Base-by-base conservation (phyloP, 2,888 invertebrate genomes). In the Bembecia ichneumoniformis region DNA sequence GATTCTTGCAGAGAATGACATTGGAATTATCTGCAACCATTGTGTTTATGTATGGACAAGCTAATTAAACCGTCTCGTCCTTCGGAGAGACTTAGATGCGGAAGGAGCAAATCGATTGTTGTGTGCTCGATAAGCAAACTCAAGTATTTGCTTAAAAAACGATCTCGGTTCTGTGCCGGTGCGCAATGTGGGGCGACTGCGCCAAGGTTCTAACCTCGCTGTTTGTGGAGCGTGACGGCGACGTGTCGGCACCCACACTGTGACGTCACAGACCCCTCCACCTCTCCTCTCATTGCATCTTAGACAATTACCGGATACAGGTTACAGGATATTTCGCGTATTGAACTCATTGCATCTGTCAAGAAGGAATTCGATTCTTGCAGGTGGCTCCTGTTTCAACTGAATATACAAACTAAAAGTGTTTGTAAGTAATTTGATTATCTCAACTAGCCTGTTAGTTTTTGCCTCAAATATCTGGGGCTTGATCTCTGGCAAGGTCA, bases 211-310 rank as follows among this genome's bases (percentile, higher is more conserved):
- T 74, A 82, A 73, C 86, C 87, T 86, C 81, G 84, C 70, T 66
- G 83, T 86, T 86, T 86, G 86, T 87, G 86, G 86, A 87, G 86
- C 87, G 81, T 81, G 82, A 84, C 87, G 79, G 73, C 80, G 80
- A 83, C 84, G 84, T 84, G 84, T 77, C 67, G 80, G 84, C 86
- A 86, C 84, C 86, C 82, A 83, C 69, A 63, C 58, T 66, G 66
- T 83, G 81, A 84, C 86, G 84, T 84, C 83, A 84, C 28, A n/a
- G 34, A 9, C 14, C 11, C 20, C 20, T 14, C 34, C 11, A 20
- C 28, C 28, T 28, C 28, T 28, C 28, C 28, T 28, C 9, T 28
- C 28, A 28, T 28, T 28, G 28, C 28, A 28, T 28, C 28, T 28
- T 28, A 28, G 9, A 9, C 2, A 28, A 9, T 0, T 28, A 28